Base-by-base conservation (phyloP, 1,140 invertebrate species). In the Conopomorpha cramerella region DNA sequence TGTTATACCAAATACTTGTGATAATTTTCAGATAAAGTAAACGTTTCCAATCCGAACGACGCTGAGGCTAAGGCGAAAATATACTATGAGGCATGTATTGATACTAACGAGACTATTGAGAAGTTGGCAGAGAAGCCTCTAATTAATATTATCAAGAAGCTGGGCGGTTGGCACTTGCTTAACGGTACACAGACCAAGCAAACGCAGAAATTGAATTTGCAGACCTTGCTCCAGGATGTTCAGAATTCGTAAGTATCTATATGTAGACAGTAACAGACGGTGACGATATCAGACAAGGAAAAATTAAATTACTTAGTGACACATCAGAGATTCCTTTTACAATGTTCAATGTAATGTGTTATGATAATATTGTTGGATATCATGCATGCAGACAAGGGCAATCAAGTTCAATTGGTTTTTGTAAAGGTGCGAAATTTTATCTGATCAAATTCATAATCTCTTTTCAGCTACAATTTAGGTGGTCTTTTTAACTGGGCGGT, bases 31-130 rank as follows among this genome's bases (percentile, higher is more conserved):
- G 61, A 68, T 44, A 66, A 66, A 46, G 55, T 78, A 27, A 67
- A 63, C 35, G 36, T 44, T 4, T 47, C 41, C 6, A 42, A 67
- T 26, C 34, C 45, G 18, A 33, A 39, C 2, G 52, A 87, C 45
- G 90, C 95, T 0, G 94, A 98, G 60, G 80, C 81, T 28, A 98
- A 97, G 73, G 93, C 94, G 0, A 88, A 92, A 53, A 72, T 87
- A 2, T 98, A 96, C 70, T 99, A 95, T 67, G 78, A 87, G 39
- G 95, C 95, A 0, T 99, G 96, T 60, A 85, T 98, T 81, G 95
- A 98, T 66, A 82, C 82, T 1, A 95, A 96, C 50, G 93, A 95
- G 55, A 95, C 90, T 0, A 89, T 96, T 33, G 95, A 97, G 77
- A 67, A 60, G 16, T 27, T 62, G 11, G 66, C 46, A 0, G 84